phyloP scores from a whole-genome alignment of 2,888 invertebrate species.

The Xestia rhomboidea region DNA sequence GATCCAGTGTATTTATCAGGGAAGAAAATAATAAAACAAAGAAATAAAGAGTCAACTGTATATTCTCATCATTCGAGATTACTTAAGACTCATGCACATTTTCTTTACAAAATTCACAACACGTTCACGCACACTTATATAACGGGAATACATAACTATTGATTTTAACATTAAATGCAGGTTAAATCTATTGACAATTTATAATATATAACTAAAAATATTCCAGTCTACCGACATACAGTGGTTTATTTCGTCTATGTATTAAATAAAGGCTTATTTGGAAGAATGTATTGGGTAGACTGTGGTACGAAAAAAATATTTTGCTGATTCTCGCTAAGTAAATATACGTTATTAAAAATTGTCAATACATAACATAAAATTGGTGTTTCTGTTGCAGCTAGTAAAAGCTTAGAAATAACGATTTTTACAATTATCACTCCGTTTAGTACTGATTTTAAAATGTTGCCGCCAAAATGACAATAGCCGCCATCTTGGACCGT shows the following conservation, averaged over 20 bases:
- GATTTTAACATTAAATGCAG: conserved; percentile 58
- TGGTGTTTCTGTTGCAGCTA: conserved; percentile 47
- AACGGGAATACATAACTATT: conserved; percentile 44
- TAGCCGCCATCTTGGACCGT: conserved; percentile 35
- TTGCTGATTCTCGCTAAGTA: background rate
- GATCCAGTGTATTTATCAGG: background rate
- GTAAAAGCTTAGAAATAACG: conserved; percentile 32
- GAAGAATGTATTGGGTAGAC: background rate
- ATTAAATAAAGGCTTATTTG: background rate
- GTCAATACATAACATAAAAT: conserved; percentile 41
- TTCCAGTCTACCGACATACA: conserved; percentile 4
- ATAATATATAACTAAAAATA: background rate
- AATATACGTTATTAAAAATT: conserved; percentile 28
- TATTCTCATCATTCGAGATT: conserved; percentile 82
- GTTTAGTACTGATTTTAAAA: conserved; percentile 46
- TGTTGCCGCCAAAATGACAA: conserved; percentile 29
- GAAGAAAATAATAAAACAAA: conserved; percentile 72
- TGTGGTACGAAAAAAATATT: background rate
- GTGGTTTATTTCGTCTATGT: background rate
- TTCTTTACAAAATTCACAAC: conserved; percentile 62
- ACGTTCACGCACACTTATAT: conserved; percentile 55
- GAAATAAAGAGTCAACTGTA: conserved; percentile 74
- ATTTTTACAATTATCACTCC: conserved; percentile 49
- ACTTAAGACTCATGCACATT: conserved; percentile 58
- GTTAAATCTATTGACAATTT: conserved; percentile 50